phyloP scores from a whole-genome alignment of 2,797 vertebrate species.

The Iguana delicatissima region DNA sequence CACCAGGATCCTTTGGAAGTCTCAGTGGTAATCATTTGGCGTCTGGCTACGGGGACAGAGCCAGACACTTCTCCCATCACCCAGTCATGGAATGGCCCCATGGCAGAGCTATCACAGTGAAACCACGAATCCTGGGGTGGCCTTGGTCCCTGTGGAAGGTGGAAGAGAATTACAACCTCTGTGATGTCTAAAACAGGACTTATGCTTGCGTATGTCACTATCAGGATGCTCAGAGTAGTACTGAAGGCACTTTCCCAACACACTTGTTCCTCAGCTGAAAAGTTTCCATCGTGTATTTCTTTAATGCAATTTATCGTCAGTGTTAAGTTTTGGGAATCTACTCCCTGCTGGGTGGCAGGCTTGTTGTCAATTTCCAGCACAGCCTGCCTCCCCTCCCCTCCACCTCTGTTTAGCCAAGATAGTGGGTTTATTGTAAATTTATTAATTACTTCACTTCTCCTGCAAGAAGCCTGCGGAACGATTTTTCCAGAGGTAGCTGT shows the following conservation, averaged over 20 bases:
- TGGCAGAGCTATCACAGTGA: too few species aligned
- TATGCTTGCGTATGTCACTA: neutral
- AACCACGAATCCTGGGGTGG: too few species aligned
- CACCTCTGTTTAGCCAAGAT: conserved; percentile 73
- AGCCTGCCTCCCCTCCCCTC: conserved; percentile 31
- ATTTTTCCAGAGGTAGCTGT: conserved; percentile 59
- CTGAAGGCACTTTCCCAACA: neutral
- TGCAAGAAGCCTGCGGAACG: conserved; percentile 62
- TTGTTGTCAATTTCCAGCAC: conserved; percentile 62
- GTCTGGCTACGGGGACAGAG: too few species aligned
- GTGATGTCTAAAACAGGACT: too few species aligned
- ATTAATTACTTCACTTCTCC: conserved; percentile 80
- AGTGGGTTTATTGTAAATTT: conserved; percentile 77
- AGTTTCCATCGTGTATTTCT: neutral
- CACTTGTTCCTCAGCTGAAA: conserved; percentile 26
- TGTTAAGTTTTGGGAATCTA: conserved; percentile 57
- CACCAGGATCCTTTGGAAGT: too few species aligned
- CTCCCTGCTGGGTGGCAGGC: conserved; percentile 50
- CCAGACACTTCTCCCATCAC: too few species aligned
- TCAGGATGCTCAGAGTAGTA: too few species aligned
- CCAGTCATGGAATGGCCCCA: too few species aligned
- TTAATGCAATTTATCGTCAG: conserved; percentile 54
- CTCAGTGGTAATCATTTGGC: too few species aligned
- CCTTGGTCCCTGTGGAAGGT: too few species aligned
- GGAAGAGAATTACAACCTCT: too few species aligned